A percentile compares a stretch with the other conserved stretches of the same genome.
Evolutionary conservation across 2,113 vertebrate genomes (phyloP).

Genomic region (Odobenus rosmarus): DNA sequence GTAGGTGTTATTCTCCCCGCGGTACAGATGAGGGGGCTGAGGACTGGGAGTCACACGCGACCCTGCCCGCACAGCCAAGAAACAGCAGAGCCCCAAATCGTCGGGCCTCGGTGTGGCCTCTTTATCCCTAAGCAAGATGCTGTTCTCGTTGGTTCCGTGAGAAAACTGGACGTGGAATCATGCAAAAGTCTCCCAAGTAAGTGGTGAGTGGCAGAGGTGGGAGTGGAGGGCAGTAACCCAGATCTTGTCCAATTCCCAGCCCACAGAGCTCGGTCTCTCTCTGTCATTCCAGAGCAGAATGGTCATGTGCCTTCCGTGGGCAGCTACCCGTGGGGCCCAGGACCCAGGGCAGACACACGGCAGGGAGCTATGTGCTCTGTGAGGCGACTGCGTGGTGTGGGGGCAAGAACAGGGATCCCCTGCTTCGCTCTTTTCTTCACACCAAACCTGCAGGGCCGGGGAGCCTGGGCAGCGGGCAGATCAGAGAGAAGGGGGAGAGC

Average conservation of each 20-base stretch:
- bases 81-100: not conserved
- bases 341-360: not conserved
- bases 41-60: not conserved
- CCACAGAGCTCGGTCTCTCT: too few species aligned
- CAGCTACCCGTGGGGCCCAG: not conserved
- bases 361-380: rapidly evolving
- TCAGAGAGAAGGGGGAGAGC: too few species aligned
- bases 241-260: not conserved
- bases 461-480: rapidly evolving
- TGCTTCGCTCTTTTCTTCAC: not conserved
- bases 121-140: not conserved
- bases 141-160: not conserved
- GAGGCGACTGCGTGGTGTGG: too few species aligned
- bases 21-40: not conserved
- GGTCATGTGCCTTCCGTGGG: not conserved
- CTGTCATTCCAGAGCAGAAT: rapidly evolving
- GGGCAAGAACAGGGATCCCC: not conserved
- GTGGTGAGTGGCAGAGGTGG: not conserved
- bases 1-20: not conserved
- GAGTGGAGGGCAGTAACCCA: not conserved
- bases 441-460: not conserved
- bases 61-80: not conserved
- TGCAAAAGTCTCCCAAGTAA: not conserved
- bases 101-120: not conserved
- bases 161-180: not conserved